These are phyloP conservation scores for Eurypyga helias DNA, from an alignment of 2,113 vertebrate species.

Conservation along the genomic window DNA sequence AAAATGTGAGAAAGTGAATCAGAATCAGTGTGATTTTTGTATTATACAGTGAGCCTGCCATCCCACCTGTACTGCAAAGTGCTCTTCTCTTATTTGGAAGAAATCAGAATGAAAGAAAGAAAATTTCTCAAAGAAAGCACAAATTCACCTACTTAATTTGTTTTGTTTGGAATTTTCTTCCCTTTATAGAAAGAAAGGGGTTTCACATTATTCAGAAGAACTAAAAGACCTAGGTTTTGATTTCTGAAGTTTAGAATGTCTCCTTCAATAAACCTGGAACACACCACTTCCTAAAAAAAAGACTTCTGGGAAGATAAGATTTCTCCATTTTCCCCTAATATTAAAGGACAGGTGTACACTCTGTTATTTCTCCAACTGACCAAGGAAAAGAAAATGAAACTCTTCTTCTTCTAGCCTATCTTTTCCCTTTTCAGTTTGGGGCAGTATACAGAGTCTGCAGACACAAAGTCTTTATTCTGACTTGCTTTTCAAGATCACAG, in stretches of 20 bases:
- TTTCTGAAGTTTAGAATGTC: not conserved
- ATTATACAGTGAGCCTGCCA: not conserved
- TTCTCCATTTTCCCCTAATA: not conserved
- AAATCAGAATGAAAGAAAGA: not conserved
- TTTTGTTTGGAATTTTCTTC: not conserved
- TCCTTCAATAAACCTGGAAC: not conserved
- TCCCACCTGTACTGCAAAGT: fast-evolving
- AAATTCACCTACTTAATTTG: not conserved
- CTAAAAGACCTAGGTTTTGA: not conserved
- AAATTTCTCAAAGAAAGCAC: not conserved
- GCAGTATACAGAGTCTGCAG: not conserved
- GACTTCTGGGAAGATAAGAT: not conserved
- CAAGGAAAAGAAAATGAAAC: not conserved
- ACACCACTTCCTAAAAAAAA: not conserved
- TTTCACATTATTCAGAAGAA: not conserved
- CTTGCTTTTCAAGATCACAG: not conserved
- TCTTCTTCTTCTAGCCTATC: not conserved
- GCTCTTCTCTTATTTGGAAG: not conserved
- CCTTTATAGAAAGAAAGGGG: not conserved
- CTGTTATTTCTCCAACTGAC: not conserved
- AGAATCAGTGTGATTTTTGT: not conserved
- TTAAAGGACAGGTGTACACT: not conserved
- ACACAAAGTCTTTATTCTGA: not conserved
- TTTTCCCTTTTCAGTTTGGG: not conserved
- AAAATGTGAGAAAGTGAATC: not conserved